Percentiles rank a stretch among this genome's conserved stretches.
phyloP scores from a whole-genome alignment of 2,888 invertebrate genomes.

The Drosophila cyrtoloma region DNA sequence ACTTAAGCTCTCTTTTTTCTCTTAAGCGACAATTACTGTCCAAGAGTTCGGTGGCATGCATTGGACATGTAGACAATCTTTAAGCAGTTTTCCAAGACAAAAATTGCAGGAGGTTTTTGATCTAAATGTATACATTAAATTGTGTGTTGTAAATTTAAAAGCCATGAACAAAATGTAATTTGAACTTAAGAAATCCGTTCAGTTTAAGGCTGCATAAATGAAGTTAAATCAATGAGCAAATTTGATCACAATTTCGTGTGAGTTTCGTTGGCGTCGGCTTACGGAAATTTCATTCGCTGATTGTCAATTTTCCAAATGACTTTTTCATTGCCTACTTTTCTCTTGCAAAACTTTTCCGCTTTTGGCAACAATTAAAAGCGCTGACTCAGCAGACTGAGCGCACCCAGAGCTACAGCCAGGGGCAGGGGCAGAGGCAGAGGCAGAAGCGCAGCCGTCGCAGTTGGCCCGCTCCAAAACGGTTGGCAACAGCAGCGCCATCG shows the following conservation, averaged over 20 bases:
- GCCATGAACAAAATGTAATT: background rate
- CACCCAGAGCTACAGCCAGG: conserved; percentile 2
- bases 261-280: conserved; percentile 4
- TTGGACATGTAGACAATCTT: background rate
- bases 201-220: background rate
- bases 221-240: background rate
- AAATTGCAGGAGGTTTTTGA: background rate
- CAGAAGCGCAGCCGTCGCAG: conserved; percentile 44
- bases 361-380: conserved; percentile 74
- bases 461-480: conserved; percentile 52
- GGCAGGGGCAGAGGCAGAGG: conserved; percentile 15
- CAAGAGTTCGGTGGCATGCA: background rate
- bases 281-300: conserved; percentile 33
- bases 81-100: background rate
- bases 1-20: conserved; percentile 6
- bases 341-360: conserved; percentile 68
- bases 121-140: background rate
- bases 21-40: background rate
- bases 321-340: conserved; percentile 60
- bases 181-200: background rate
- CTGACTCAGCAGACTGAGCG: conserved; percentile 63
- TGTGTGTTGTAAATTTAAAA: background rate
- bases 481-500: conserved; percentile 47
- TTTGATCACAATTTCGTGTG: conserved; percentile 3
- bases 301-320: conserved; percentile 61